Conservation (phyloP, 2,888 invertebrate species). For the Ditylenchus weischeri region DNA sequence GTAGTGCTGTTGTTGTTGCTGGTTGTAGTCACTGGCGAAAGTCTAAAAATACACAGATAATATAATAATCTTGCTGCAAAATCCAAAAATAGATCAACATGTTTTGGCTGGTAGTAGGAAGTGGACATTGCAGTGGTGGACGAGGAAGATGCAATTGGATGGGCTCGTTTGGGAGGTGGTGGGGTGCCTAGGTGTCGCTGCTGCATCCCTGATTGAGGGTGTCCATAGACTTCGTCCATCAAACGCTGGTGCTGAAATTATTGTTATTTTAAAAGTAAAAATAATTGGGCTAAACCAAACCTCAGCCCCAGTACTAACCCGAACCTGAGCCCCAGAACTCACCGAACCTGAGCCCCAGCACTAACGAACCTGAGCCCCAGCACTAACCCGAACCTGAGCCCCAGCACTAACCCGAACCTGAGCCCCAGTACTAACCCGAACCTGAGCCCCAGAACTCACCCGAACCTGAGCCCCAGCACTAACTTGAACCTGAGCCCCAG, state of each 20-base stretch:
- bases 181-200: conserved; percentile 14
- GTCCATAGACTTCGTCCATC: not conserved
- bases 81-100: not conserved
- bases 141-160: conserved; percentile 14
- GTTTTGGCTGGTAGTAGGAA: conserved; percentile 25
- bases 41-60: not conserved
- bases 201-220: not conserved
- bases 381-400: too few relatives aligned
- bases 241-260: not conserved
- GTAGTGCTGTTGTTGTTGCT: not conserved
- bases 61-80: not conserved
- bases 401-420: too few relatives aligned
- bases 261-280: not conserved
- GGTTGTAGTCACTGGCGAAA: not conserved
- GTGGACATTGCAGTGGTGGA: conserved; percentile 11
- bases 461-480: too few relatives aligned
- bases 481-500: too few relatives aligned
- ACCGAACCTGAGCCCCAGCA: too few relatives aligned
- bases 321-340: too few relatives aligned
- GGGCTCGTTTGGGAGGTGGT: conserved; percentile 39
- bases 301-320: too few relatives aligned
- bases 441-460: too few relatives aligned
- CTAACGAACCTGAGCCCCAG: too few relatives aligned
- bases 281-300: too few relatives aligned
- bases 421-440: too few relatives aligned